A percentile compares a stretch with the other conserved stretches of the same genome.
These are phyloP conservation scores for Stenurella melanura DNA, from an alignment of 2,888 invertebrate genomes.

Conservation along the genomic window DNA sequence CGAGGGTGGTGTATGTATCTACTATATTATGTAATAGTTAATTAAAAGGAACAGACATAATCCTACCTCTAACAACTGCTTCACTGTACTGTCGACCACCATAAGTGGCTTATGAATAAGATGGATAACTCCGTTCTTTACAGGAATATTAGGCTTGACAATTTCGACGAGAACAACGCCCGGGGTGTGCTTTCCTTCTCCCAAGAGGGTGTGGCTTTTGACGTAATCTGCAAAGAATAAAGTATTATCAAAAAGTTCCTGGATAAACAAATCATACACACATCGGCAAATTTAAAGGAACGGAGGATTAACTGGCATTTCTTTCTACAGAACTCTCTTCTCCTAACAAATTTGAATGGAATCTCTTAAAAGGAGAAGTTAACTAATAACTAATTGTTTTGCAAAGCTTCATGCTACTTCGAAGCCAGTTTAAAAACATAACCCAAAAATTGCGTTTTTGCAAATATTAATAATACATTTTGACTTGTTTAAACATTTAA, in stretches of 20 bases:
- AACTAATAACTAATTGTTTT: too few species aligned
- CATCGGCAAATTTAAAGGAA: too few species aligned
- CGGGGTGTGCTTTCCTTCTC: constrained; percentile 84
- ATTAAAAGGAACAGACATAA: constrained; percentile 1
- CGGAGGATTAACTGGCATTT: too few species aligned
- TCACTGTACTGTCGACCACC: constrained; percentile 92
- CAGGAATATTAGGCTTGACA: constrained; percentile 92
- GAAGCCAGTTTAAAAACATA: too few species aligned
- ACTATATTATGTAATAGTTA: neutral
- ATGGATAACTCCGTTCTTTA: constrained; percentile 94
- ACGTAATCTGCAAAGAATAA: constrained; percentile 81
- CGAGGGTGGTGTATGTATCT: neutral
- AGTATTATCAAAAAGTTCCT: neutral
- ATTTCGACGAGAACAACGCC: constrained; percentile 93
- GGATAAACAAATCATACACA: too few species aligned
- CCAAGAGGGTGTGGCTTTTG: constrained; percentile 88
- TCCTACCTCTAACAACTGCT: constrained; percentile 89
- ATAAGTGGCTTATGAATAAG: constrained; percentile 93
- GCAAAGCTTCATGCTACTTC: too few species aligned
- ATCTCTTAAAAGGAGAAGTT: too few species aligned
- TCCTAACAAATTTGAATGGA: too few species aligned
- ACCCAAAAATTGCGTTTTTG: too few species aligned
- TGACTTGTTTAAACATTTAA: too few species aligned
- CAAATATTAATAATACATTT: too few species aligned
- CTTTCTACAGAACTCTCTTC: too few species aligned